phyloP scores from a whole-genome alignment of 2,797 vertebrate genomes.

The Lates japonicus region DNA sequence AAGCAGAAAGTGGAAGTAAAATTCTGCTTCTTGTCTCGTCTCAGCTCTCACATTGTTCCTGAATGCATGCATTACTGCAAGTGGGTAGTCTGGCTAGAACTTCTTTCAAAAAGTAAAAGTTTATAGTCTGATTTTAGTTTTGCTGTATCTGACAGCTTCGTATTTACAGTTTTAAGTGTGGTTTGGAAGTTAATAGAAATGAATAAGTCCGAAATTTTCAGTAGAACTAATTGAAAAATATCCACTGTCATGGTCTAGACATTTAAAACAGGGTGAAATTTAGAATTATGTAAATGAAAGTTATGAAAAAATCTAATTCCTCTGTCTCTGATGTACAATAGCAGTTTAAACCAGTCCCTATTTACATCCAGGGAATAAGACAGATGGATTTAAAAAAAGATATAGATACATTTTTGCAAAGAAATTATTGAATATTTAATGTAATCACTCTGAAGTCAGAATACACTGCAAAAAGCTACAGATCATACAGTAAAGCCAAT shows the following conservation, averaged over 20 bases:
- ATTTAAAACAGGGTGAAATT: conserved; percentile 4
- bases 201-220: conserved; percentile 27
- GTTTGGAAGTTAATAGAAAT: conserved; percentile 24
- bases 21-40: background rate
- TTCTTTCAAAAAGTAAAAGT: conserved; percentile 27
- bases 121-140: conserved; percentile 20
- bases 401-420: background rate
- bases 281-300: background rate
- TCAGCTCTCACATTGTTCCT: conserved; percentile 18
- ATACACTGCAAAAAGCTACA: conserved; percentile 55
- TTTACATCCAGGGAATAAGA: background rate
- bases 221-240: conserved; percentile 7
- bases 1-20: conserved; percentile 25
- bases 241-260: background rate
- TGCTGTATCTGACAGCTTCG: conserved; percentile 12
- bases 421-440: conserved; percentile 57
- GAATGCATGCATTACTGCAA: conserved; percentile 11
- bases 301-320: background rate
- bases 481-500: conserved; percentile 24
- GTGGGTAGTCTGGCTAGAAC: conserved; percentile 8
- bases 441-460: conserved; percentile 63
- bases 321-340: background rate
- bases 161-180: conserved; percentile 14
- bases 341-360: background rate
- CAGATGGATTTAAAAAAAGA: background rate